phyloP scores from a whole-genome alignment of 2,113 vertebrate species.

The Copsychus sechellarum region DNA sequence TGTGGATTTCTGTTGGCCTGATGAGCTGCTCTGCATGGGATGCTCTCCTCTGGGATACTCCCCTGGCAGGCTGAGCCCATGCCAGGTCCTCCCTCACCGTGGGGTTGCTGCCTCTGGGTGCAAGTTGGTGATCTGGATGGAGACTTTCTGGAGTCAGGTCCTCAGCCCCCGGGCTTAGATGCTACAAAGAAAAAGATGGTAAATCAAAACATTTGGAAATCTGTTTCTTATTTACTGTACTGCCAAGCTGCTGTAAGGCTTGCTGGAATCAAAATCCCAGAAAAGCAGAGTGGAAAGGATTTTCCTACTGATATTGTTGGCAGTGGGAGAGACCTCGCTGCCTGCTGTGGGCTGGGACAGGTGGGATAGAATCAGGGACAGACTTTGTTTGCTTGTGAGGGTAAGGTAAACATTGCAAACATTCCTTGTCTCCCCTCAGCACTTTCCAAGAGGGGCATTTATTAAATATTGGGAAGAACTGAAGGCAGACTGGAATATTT shows the following conservation, averaged over 20 bases:
- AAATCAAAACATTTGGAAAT: constrained; percentile 25
- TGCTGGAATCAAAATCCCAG: not conserved
- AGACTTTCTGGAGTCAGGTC: not conserved
- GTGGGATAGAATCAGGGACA: not conserved
- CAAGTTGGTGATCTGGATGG: accelerated
- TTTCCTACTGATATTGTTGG: not conserved
- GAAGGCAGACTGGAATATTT: not conserved
- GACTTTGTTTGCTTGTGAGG: not conserved
- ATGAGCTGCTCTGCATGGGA: not conserved
- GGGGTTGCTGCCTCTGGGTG: not conserved
- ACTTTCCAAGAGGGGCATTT: not conserved
- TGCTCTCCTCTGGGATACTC: accelerated
- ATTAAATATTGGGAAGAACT: not conserved
- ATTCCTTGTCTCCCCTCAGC: not conserved
- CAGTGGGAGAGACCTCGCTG: not conserved
- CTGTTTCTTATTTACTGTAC: constrained; percentile 50
- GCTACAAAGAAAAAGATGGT: not conserved
- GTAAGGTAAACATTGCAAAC: not conserved
- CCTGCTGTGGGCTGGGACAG: not conserved
- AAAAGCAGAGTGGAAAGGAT: not conserved
- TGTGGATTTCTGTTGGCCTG: not conserved
- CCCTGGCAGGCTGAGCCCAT: not conserved
- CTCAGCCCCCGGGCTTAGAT: not conserved
- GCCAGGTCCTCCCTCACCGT: accelerated
- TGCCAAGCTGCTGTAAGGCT: constrained; percentile 9